phyloP scores from a whole-genome alignment of 2,888 invertebrate species.

The Entomobrya proxima region DNA sequence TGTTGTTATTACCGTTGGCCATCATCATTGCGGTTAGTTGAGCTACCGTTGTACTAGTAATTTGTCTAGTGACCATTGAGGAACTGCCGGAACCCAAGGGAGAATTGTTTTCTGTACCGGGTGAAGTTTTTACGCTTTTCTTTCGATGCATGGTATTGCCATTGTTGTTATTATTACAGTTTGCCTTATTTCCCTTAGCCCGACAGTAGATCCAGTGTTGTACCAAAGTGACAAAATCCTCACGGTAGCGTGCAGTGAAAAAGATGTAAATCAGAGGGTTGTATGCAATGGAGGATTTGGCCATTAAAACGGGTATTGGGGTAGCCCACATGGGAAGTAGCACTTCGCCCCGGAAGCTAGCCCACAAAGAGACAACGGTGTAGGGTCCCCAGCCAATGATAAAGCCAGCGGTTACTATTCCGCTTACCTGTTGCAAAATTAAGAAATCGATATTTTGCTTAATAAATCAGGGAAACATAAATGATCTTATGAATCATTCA shows the following conservation, averaged over 20 bases:
- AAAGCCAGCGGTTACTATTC: conserved; percentile 69
- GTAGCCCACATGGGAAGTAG: conserved; percentile 69
- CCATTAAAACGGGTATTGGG: conserved; percentile 70
- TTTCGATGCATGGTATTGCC: neutral
- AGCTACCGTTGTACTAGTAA: neutral
- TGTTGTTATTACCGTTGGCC: neutral
- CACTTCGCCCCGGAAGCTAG: conserved; percentile 53
- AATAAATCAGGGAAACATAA: neutral
- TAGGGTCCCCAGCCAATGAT: conserved; percentile 73
- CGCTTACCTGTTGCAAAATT: conserved; percentile 62
- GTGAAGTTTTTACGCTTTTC: neutral
- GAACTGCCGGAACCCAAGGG: conserved; percentile 22
- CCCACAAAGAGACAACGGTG: conserved; percentile 64
- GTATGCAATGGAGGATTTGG: conserved; percentile 73
- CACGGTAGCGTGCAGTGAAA: conserved; percentile 72
- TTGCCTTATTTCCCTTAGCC: neutral
- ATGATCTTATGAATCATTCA: neutral
- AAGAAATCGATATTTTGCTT: neutral
- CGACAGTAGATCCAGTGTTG: neutral
- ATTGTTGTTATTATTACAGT: neutral
- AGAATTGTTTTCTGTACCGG: neutral
- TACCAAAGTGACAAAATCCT: conserved; percentile 17
- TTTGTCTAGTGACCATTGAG: conserved; percentile 5
- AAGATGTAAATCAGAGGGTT: conserved; percentile 74
- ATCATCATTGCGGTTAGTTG: neutral